Evolutionary conservation across 2,888 invertebrate genomes (phyloP).

Genomic region (Spialia ferax): DNA sequence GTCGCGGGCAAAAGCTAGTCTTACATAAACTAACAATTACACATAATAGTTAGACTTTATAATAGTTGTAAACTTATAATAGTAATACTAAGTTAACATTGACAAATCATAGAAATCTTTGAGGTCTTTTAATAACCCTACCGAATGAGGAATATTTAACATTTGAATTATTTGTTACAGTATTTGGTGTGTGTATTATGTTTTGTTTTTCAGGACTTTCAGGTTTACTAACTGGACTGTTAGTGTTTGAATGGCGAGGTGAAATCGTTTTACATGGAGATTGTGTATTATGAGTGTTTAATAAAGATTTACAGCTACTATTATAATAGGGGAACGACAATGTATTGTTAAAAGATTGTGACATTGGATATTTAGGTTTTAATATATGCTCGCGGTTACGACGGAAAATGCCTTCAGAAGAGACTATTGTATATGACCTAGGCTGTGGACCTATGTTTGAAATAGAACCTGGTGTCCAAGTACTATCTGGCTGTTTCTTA

Average conservation of each 20-base stretch:
- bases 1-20: too few species aligned
- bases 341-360: background rate
- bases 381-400: constrained; percentile 16
- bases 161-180: background rate
- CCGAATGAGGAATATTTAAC: background rate
- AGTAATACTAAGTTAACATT: too few species aligned
- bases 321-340: background rate
- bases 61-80: too few species aligned
- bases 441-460: constrained; percentile 6
- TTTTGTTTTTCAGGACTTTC: constrained; percentile 1
- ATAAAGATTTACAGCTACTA: background rate
- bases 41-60: too few species aligned
- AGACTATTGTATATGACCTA: constrained; percentile 7
- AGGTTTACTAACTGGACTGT: background rate
- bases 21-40: too few species aligned
- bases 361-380: background rate
- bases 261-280: background rate
- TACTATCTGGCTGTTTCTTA: constrained; percentile 18
- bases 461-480: constrained; percentile 12
- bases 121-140: background rate
- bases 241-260: background rate
- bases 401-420: constrained; percentile 20
- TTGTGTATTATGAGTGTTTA: background rate
- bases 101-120: background rate
- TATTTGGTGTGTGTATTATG: background rate